Evolutionary conservation across 2,113 vertebrate genomes (phyloP), one percentile per base, ranked within the genome.

Genomic region (Gobiocypris rarus): DNA sequence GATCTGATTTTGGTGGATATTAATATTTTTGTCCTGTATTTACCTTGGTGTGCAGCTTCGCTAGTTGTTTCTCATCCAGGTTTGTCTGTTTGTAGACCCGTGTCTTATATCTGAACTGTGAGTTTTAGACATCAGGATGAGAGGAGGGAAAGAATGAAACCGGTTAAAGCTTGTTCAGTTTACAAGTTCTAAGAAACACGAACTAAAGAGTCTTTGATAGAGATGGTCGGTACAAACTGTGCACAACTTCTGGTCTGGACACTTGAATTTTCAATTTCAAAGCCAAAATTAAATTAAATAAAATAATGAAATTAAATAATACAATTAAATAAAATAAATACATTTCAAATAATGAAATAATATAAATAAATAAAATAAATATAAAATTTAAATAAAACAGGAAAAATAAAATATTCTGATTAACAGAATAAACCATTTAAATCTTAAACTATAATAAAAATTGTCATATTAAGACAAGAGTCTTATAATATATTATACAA

Each of bases 101-200:
- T 74, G 95, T 99, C 94, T 99, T 99, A 90, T 99, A 99, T 73
- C 97, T 95, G 92, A 99, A 99, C 98, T 99, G 92, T 86, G 81
- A 71, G 87, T 19, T 28, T 83, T 13, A 82, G 43, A 75, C n/a
- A 78, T 13, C 4, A 38, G 50, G 9, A 13, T 24, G 28, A 59
- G 34, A 71, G 41, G 22, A 67, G 17, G 52, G 2, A 22, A 1
- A 8, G 17, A 9, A 6, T 1, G 17, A 54, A 81, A 75, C 48
- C 11, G 73, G 13, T 74, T 8, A 74, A 50, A 52, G 71, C 45
- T 50, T 15, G 15, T 11, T 58, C 9, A 52, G 71, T 52, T 75
- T 22, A 28, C 24, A 28, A 31, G 14, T 48, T n/a, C 34, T 70
- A 9, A 70, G 19, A 70, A 70, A 11, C 34, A 13, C 41, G 56